Conservation (phyloP, 1,140 invertebrate genomes). For the Saccostrea glomerata region DNA sequence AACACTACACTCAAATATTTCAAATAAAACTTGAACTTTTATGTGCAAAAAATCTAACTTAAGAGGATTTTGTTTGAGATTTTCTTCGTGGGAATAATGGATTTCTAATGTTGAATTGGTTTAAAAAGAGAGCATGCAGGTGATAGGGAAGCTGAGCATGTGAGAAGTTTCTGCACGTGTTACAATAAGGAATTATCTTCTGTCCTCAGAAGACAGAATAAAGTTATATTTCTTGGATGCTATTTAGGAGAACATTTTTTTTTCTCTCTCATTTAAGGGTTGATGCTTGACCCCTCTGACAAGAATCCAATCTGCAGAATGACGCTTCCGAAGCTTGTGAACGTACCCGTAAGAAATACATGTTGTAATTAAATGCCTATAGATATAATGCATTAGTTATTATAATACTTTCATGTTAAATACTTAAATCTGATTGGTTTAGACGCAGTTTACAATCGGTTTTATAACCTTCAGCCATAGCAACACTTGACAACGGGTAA, state of each 20-base stretch:
- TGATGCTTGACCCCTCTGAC: background rate
- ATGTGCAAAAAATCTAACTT: slow-evolving; percentile 39
- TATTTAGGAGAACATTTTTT: background rate
- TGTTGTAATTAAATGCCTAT: background rate
- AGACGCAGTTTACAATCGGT: too few species aligned
- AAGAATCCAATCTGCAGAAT: background rate
- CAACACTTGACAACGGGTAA: too few species aligned
- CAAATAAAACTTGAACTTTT: slow-evolving; percentile 41
- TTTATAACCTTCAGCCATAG: too few species aligned
- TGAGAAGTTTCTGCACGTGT: background rate
- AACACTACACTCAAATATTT: slow-evolving; percentile 14
- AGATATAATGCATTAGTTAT: background rate
- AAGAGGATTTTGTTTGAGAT: slow-evolving; percentile 29
- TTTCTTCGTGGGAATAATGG: background rate
- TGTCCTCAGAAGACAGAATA: background rate
- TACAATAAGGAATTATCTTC: background rate
- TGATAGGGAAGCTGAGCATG: slow-evolving; percentile 19
- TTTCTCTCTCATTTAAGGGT: background rate
- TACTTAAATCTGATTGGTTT: too few species aligned
- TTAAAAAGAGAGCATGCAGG: slow-evolving; percentile 41
- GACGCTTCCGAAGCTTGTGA: background rate
- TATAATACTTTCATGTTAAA: too few species aligned
- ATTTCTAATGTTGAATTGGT: slow-evolving; percentile 8
- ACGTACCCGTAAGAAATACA: background rate
- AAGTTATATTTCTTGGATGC: background rate